phyloP scores from a whole-genome alignment of 2,113 vertebrate species.

The Neolamprologus falcicula region DNA sequence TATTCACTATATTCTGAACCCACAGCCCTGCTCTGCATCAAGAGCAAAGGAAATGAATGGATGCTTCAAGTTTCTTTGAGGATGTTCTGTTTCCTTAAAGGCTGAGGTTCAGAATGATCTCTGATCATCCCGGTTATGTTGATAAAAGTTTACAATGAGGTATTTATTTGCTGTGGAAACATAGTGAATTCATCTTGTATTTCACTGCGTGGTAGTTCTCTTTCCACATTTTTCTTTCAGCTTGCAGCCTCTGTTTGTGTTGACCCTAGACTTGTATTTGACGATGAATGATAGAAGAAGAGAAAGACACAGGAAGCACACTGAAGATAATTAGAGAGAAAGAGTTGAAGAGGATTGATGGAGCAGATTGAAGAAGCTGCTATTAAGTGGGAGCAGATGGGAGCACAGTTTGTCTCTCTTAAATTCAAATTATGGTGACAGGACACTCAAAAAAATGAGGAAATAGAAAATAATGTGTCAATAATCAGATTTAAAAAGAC shows the following conservation, averaged over 20 bases:
- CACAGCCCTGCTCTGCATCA: not conserved
- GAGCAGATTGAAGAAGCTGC: not conserved
- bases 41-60: not conserved
- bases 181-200: not conserved
- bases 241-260: not conserved
- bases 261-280: not conserved
- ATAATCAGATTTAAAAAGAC: not conserved
- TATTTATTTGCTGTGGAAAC: not conserved
- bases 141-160: not conserved
- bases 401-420: not conserved
- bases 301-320: not conserved
- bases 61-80: not conserved
- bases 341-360: not conserved
- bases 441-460: not conserved
- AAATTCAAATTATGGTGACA: not conserved
- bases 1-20: not conserved
- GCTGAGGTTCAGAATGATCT: not conserved
- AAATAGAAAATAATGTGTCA: not conserved
- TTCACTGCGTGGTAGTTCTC: rapidly evolving
- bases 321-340: not conserved
- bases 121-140: not conserved
- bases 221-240: not conserved
- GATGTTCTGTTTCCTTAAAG: not conserved
- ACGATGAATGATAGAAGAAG: not conserved
- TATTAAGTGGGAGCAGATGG: not conserved